A percentile compares a stretch with the other conserved stretches of the same genome.
Evolutionary conservation across 2,113 vertebrate genomes (phyloP).

Genomic region (Bos indicus): DNA sequence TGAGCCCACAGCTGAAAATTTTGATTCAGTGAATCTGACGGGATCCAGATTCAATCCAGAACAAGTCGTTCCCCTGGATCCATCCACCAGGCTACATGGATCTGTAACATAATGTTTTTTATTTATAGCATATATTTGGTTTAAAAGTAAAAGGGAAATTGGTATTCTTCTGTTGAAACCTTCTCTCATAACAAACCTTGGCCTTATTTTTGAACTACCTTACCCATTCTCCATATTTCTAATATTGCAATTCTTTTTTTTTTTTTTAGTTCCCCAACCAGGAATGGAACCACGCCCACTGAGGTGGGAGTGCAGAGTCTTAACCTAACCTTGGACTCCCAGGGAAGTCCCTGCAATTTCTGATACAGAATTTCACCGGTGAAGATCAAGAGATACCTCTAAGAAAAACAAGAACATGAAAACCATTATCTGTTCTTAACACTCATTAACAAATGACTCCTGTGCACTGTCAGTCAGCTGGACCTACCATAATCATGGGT

Average conservation of each 20-base stretch:
- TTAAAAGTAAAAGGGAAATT: background rate
- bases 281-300: background rate
- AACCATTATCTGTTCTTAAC: background rate
- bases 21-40: background rate
- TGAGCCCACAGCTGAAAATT: background rate
- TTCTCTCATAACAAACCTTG: background rate
- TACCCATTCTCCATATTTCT: background rate
- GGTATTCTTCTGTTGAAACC: background rate
- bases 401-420: background rate
- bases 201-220: background rate
- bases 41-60: background rate
- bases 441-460: background rate
- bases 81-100: fast-evolving
- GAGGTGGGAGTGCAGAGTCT: background rate
- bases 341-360: background rate
- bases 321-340: background rate
- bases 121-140: background rate
- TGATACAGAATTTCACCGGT: background rate
- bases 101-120: background rate
- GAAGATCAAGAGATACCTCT: background rate
- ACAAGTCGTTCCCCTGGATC: background rate
- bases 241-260: background rate
- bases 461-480: background rate
- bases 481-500: background rate
- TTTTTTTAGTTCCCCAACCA: background rate